Percentiles rank a stretch among this genome's conserved stretches.
Evolutionary conservation across 2,888 invertebrate genomes (phyloP).

Genomic region (Meganola albula): DNA sequence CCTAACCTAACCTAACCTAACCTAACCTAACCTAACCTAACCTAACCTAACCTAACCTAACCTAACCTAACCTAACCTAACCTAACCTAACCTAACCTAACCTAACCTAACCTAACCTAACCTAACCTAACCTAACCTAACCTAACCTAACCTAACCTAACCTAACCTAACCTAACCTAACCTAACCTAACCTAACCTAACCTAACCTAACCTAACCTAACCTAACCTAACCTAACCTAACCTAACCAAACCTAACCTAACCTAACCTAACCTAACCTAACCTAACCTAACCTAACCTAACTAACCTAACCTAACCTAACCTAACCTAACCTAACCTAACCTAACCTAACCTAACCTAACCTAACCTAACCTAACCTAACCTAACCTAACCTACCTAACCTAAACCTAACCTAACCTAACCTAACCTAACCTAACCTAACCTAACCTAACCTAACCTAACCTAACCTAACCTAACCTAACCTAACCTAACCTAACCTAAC

Average conservation of each 20-base stretch:
- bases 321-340: conserved; percentile 10
- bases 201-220: conserved; percentile 14
- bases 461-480: conserved; percentile 27
- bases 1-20: conserved; percentile 18
- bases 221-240: conserved; percentile 11
- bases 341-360: conserved; percentile 13
- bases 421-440: conserved; percentile 21
- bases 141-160: conserved; percentile 5
- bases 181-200: conserved; percentile 3
- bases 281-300: conserved; percentile 16
- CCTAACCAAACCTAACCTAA: conserved; percentile 6
- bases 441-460: conserved; percentile 26
- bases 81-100: conserved; percentile 9
- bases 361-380: conserved; percentile 15
- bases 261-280: conserved; percentile 16
- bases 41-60: conserved; percentile 18
- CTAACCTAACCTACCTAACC: too few relatives aligned
- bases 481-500: conserved; percentile 27
- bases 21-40: conserved; percentile 17
- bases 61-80: conserved; percentile 19
- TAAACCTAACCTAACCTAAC: conserved; percentile 19
- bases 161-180: conserved; percentile 7
- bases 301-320: conserved; percentile 10
- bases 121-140: conserved; percentile 7
- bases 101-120: conserved; percentile 9